Conservation (phyloP, 2,888 invertebrate species). For the Catonia carolina region DNA sequence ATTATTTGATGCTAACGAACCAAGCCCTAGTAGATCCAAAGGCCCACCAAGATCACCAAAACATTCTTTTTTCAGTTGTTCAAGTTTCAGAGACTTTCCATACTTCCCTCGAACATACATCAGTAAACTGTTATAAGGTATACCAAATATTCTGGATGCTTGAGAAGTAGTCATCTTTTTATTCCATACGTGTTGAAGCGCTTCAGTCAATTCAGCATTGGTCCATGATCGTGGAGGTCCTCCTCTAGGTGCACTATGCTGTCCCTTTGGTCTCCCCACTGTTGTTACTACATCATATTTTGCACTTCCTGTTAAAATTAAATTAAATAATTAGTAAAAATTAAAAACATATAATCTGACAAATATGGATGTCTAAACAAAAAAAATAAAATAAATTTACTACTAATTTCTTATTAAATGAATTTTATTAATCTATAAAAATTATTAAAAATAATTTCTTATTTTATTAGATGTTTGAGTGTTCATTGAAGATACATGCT, state of each 20-base stretch:
- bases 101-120: constrained; percentile 92
- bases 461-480: no score
- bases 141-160: constrained; percentile 83
- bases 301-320: not conserved
- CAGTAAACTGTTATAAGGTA: constrained; percentile 85
- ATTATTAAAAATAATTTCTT: no score
- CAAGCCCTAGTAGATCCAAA: constrained; percentile 60
- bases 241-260: constrained; percentile 83
- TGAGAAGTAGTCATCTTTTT: constrained; percentile 92
- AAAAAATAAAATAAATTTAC: no score
- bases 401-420: no score
- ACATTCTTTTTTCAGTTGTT: constrained; percentile 81
- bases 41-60: constrained; percentile 65
- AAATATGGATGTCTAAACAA: no score
- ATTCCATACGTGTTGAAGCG: constrained; percentile 90
- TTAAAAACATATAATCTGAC: no score
- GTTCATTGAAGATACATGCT: no score
- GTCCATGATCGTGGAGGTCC: constrained; percentile 90
- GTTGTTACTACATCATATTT: constrained; percentile 32
- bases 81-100: constrained; percentile 84
- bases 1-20: constrained; percentile 49
- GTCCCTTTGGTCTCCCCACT: constrained; percentile 81
- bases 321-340: no score
- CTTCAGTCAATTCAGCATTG: constrained; percentile 83
- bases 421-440: constrained; percentile 8